Evolutionary conservation across 2,888 invertebrate species (phyloP).

Genomic region (Eutolmus rufibarbis): DNA sequence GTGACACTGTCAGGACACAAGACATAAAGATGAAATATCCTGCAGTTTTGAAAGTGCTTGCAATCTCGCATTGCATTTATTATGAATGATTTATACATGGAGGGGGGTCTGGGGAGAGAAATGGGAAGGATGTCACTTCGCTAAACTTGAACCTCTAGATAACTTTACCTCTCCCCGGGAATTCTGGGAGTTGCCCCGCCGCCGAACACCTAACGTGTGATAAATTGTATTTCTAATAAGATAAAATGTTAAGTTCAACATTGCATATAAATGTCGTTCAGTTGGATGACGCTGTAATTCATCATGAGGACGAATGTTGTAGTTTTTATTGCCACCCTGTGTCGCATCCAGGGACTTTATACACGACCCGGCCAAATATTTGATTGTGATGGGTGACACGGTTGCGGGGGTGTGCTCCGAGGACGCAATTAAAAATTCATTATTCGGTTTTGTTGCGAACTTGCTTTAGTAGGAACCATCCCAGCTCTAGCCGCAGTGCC

Average conservation of each 20-base stretch:
- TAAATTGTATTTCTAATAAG: conserved; percentile 33
- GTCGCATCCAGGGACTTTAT: neutral
- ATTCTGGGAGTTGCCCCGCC: neutral
- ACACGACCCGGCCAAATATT: neutral
- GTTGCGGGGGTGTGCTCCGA: neutral
- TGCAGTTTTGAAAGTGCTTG: conserved; percentile 8
- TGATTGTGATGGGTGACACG: neutral
- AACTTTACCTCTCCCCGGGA: neutral
- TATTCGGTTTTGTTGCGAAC: neutral
- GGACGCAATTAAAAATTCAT: neutral
- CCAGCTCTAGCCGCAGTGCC: neutral
- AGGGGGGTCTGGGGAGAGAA: neutral
- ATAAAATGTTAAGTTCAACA: conserved; percentile 26
- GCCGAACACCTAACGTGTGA: neutral
- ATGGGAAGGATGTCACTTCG: neutral
- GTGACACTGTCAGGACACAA: conserved; percentile 23
- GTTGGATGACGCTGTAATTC: neutral
- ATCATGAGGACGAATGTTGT: neutral
- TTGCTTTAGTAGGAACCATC: neutral
- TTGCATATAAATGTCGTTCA: conserved; percentile 16
- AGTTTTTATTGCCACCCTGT: neutral
- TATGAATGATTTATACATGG: conserved; percentile 37
- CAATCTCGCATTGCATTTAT: conserved; percentile 36
- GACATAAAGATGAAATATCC: conserved; percentile 23
- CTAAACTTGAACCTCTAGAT: neutral